Percentiles rank a stretch among this genome's conserved stretches.
Conservation (phyloP, 2,888 invertebrate species). For the Agrochola lota region DNA sequence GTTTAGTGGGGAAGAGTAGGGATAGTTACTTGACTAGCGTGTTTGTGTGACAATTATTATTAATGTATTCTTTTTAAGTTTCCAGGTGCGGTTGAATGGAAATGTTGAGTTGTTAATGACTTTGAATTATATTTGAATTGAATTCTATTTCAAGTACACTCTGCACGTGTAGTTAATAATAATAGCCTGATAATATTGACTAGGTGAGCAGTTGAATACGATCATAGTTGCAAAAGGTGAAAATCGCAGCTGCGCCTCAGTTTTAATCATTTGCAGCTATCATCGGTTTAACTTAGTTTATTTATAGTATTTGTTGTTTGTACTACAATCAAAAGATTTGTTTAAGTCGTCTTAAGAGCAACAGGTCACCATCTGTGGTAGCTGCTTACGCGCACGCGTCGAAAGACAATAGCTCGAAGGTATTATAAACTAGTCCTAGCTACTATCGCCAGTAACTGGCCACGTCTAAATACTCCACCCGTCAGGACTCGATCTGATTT, state of each 20-base stretch:
- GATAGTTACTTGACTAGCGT: constrained; percentile 21
- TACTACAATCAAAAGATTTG: background rate
- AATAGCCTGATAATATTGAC: background rate
- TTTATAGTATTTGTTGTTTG: too few species aligned
- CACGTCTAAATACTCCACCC: constrained; percentile 34
- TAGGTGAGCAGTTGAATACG: too few species aligned
- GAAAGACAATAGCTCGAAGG: background rate
- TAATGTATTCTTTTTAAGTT: constrained; percentile 7
- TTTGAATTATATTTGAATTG: background rate
- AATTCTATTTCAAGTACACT: background rate
- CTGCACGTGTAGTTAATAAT: background rate
- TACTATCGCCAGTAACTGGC: constrained; percentile 44
- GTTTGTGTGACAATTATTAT: constrained; percentile 2
- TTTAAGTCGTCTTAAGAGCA: background rate
- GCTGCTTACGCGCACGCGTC: too few species aligned
- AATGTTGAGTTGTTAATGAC: constrained; percentile 8
- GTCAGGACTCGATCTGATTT: constrained; percentile 62
- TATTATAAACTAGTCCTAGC: background rate
- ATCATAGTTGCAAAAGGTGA: background rate
- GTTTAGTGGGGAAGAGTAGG: constrained; percentile 39
- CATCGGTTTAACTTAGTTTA: too few species aligned
- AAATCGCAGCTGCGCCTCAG: background rate
- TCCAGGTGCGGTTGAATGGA: background rate
- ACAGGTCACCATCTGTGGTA: background rate
- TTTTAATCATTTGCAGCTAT: too few species aligned